These are phyloP conservation scores for Hartigia nigra DNA, from an alignment of 2,888 invertebrate genomes.

Conservation along the genomic window DNA sequence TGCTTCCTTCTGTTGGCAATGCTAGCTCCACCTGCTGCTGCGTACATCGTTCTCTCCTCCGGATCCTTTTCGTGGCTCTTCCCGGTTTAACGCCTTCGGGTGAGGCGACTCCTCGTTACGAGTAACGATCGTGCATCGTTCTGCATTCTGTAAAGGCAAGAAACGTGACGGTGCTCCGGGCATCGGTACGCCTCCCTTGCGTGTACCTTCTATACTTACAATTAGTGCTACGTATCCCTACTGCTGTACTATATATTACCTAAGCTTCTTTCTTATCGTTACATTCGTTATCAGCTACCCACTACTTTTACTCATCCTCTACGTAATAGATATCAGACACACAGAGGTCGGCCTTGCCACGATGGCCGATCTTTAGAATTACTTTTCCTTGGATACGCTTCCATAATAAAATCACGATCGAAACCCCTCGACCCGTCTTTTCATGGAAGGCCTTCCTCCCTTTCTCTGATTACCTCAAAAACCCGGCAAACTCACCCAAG, in stretches of 20 bases:
- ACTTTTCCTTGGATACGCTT: background rate
- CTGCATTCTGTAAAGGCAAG: slow-evolving; percentile 48
- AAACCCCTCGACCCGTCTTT: background rate
- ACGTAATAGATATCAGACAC: background rate
- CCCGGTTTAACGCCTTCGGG: slow-evolving; percentile 47
- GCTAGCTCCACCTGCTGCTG: slow-evolving; percentile 89
- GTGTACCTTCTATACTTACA: background rate
- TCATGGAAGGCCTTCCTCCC: background rate
- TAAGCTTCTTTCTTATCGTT: background rate
- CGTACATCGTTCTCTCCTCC: slow-evolving; percentile 74
- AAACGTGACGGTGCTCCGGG: slow-evolving; percentile 44
- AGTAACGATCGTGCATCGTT: slow-evolving; percentile 32
- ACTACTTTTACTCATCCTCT: background rate
- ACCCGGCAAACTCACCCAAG: background rate
- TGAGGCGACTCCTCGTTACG: slow-evolving; percentile 42
- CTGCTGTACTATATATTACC: background rate
- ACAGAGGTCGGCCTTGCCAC: background rate
- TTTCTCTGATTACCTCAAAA: background rate
- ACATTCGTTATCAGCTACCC: background rate
- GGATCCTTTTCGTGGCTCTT: slow-evolving; percentile 15
- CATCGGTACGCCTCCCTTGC: slow-evolving; percentile 4
- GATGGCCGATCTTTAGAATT: background rate
- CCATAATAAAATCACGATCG: background rate
- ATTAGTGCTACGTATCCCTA: background rate
- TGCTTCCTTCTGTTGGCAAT: slow-evolving; percentile 79